Base-by-base conservation (phyloP, 2,113 vertebrate genomes). In the Callocephalon fimbriatum region DNA sequence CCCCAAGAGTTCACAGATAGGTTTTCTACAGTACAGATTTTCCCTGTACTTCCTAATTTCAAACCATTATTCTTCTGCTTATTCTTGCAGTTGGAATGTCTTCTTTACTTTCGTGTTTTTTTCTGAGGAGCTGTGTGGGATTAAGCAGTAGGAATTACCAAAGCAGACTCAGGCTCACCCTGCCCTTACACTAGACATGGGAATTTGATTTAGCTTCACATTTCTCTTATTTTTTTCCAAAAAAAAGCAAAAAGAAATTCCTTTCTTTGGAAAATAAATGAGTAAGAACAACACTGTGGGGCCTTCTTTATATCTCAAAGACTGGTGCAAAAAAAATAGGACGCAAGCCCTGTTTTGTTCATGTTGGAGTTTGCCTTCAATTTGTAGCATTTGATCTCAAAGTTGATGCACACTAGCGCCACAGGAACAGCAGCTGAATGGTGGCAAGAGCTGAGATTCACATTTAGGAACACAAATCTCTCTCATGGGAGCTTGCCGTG, bases 401-500 rank as follows among this genome's bases (percentile, higher is more conserved):
- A 66, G 51, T 18, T 48, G 68, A 26, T 75, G 50, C 62, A 53
- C 35, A 5, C 26, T 72, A 51, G 61, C 88, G 63, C 72, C 48
- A 7, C 37, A 25, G 88, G 63, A 96, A 26, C 25, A 85, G 89
- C 29, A 10, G 37, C 70, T 91, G 90, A 86, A 53, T 54, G 51
- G 54, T 47, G 76, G 35, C 51, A 58, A 74, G 86, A 59, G 78
- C 92, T 20, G 70, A 92, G 95, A 91, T 94, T 97, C 85, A 87
- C 62, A 66, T 93, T 97, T 65, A 76, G 95, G 78, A 97, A 83
- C 88, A 67, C 74, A 70, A 82, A 86, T 93, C 90, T 96, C 72
- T 97, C 96, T 92, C 12, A 2, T 81, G 95, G 88, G 68, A 90
- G 48, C 26, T 50, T 65, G 35, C 66, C 51, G 14, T 88, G 53